These are phyloP conservation scores for Perca flavescens DNA, from an alignment of 2,113 vertebrate species.

Conservation along the genomic window DNA sequence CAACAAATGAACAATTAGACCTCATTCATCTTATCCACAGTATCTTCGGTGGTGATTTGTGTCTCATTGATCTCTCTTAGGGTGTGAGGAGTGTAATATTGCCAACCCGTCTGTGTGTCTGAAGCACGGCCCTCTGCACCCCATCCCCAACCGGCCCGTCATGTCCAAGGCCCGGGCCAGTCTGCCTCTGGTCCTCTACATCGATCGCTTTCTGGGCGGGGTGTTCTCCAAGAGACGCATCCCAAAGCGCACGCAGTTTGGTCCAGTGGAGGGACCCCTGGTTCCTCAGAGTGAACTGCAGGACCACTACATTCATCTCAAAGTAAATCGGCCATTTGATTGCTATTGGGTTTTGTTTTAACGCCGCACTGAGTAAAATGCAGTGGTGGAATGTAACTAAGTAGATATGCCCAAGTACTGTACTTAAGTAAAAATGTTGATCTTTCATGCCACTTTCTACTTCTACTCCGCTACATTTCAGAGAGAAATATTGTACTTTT, in stretches of 20 bases:
- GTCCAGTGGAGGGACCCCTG: constrained; percentile 94
- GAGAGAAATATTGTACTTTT: too few relatives aligned
- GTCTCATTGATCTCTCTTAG: constrained; percentile 70
- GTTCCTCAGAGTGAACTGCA: constrained; percentile 90
- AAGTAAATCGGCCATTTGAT: constrained; percentile 79
- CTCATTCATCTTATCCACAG: not conserved
- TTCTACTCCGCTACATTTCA: too few relatives aligned
- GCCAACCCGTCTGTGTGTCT: constrained; percentile 91
- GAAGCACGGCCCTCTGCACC: constrained; percentile 93
- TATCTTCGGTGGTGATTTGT: not conserved
- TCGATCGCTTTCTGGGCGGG: constrained; percentile 94
- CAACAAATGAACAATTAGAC: not conserved
- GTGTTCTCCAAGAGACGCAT: constrained; percentile 97
- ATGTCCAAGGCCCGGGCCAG: constrained; percentile 94
- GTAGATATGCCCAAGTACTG: too few relatives aligned
- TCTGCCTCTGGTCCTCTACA: constrained; percentile 94
- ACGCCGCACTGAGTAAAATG: too few relatives aligned
- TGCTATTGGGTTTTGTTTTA: not conserved
- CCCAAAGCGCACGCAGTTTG: constrained; percentile 97
- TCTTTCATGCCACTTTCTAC: too few relatives aligned
- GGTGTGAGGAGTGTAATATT: constrained; percentile 97
- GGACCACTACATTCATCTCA: constrained; percentile 93
- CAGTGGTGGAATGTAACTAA: too few relatives aligned
- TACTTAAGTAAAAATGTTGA: too few relatives aligned
- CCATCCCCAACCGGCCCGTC: constrained; percentile 94